Percentiles rank a stretch among this genome's conserved stretches.
Conservation (phyloP, 2,113 vertebrate genomes). For the Antechinus flavipes region DNA sequence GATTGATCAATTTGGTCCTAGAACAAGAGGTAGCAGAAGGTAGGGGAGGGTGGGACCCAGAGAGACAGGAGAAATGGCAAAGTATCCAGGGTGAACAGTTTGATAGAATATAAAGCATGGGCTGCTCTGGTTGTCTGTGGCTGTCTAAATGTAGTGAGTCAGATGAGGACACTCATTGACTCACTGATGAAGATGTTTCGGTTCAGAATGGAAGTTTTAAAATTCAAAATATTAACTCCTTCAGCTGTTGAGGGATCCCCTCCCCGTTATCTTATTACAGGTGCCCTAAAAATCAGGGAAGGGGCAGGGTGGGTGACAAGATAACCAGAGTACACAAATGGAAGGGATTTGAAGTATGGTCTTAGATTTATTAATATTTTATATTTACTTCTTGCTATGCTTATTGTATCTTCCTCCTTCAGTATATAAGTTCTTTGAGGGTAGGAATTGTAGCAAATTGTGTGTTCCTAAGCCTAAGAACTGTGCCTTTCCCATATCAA, state of each 20-base stretch:
- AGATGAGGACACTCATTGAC: neutral
- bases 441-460: neutral
- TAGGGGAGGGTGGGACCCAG: neutral
- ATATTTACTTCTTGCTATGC: neutral
- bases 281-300: neutral
- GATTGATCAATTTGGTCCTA: neutral
- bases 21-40: neutral
- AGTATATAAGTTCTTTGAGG: neutral
- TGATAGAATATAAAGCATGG: neutral
- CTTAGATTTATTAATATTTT: neutral
- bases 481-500: neutral
- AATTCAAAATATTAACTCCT: neutral
- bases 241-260: neutral
- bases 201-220: neutral
- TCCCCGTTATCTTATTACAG: neutral
- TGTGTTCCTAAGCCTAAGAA: neutral
- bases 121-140: neutral
- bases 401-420: neutral
- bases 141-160: neutral
- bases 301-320: neutral
- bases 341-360: neutral
- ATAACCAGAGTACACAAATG: neutral
- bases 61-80: neutral
- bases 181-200: neutral
- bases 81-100: neutral